Evolutionary conservation across 2,888 invertebrate genomes (phyloP), one percentile per base, ranked within the genome.

Genomic region (Drosophila rubida): DNA sequence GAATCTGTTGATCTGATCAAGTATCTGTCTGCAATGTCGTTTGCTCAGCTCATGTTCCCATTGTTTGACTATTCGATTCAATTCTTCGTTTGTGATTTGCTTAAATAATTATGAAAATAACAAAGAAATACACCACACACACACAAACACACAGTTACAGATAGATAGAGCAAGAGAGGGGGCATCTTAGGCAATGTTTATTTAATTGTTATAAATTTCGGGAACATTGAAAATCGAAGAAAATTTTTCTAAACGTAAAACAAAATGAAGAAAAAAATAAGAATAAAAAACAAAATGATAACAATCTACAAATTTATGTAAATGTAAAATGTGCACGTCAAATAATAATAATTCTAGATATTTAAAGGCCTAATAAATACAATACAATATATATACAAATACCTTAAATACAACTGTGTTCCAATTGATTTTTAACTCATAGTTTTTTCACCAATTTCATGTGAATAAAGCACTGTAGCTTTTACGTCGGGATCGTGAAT

Each of bases 301-400:
- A 49, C 57, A 75, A 57, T 75, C 58, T 67, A 69, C 44, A 73
- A 83, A 78, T 72, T 68, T 78, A 76, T 88, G 75, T 86, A 87
- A 87, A 87, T 88, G 85, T 87, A 84, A 88, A 87, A 69, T 84
- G 83, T 82, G 87, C 84, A 84, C 84, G 79, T 88, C 85, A 84
- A 88, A 84, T 87, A 84, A 88, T 78, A 87, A 75, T 80, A 84
- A 84, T 84, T 84, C 65, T 83, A 82, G 88, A 83, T 86, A 82
- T 82, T 87, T 82, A 87, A 82, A 49, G 80, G 86, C 83, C 80
- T 86, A 82, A 82, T 83, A 81, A 82, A 87, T 85, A 85, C 69
- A 76, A 79, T 78, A 79, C 81, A 70, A 77, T 70, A 86, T 75
- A 86, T 69, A 58, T 50, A 39, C 23, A 70, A 45, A 71, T 48